phyloP scores from a whole-genome alignment of 2,113 vertebrate species.

The Silurus asotus region DNA sequence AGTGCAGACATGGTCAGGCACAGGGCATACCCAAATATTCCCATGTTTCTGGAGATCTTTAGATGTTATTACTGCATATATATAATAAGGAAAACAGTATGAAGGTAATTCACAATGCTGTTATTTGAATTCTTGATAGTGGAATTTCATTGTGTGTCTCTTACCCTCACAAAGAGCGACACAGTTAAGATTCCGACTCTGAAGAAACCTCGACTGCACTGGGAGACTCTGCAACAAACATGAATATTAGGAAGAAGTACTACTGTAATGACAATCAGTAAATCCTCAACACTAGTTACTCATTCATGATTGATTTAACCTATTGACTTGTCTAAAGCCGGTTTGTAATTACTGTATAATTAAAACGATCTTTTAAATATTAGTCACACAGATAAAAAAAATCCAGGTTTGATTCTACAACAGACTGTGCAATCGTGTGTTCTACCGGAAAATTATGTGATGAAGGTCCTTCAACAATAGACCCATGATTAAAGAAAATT shows the following conservation, averaged over 20 bases:
- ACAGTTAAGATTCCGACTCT: slow-evolving; percentile 93
- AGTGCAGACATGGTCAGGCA: slow-evolving; percentile 93
- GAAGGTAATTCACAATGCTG: background rate
- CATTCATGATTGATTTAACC: background rate
- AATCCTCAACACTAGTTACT: background rate
- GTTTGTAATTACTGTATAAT: background rate
- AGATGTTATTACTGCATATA: slow-evolving; percentile 87
- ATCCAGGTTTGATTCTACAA: background rate
- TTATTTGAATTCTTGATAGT: background rate
- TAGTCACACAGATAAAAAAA: background rate
- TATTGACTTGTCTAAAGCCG: background rate
- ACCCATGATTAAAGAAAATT: background rate
- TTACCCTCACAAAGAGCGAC: slow-evolving; percentile 96
- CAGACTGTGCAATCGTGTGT: background rate
- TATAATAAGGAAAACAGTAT: background rate
- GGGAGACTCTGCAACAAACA: slow-evolving; percentile 75
- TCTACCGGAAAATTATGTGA: background rate
- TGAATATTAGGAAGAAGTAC: background rate
- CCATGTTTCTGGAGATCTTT: slow-evolving; percentile 94
- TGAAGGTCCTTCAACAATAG: background rate
- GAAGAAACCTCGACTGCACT: slow-evolving; percentile 86
- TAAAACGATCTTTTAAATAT: background rate
- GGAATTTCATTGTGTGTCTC: background rate
- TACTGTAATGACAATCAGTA: background rate
- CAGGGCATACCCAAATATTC: slow-evolving; percentile 95